Evolutionary conservation across 1,140 invertebrate species (phyloP), one percentile per base, ranked within the genome.

Genomic region (Drosophila persimilis): DNA sequence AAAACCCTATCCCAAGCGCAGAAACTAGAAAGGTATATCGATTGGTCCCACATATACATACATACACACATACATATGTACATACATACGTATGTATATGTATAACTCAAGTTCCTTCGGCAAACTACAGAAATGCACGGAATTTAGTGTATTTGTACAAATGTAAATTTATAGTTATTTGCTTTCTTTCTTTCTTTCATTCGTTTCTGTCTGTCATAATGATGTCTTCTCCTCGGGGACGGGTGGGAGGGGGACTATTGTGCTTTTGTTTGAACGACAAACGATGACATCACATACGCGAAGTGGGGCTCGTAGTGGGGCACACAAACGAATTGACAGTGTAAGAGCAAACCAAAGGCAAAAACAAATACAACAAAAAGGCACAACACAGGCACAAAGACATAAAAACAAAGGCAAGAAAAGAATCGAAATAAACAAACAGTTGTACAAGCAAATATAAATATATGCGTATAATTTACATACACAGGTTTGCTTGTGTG

Each of bases 341-440:
- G 59, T 52, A 52, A 5, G 15, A 9, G 13, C 7, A 58, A 52
- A 65, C 43, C 5, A 15, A 55, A 60, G 56, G 15, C 8, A 20
- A 54, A 64, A 41, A 67, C 45, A 17, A 48, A 56, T 17, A 26
- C 48, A 17, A 54, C 57, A 52, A 53, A 31, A 26, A 20, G 20
- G 20, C 20, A 20, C 20, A 20, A 67, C 44, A 26, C 59, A 67
- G 59, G 44, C 50, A 58, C 65, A 75, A 57, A 65, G 51, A 62
- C 71, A 80, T 65, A 83, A 77, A 81, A 77, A 77, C 70, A 83
- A 85, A 85, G 64, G 45, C 72, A 56, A 60, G 59, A 61, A 69
- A 65, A 59, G 81, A 85, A 73, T 66, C 67, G 31, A 80, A 70
- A 55, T 64, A 84, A 84, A 79, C 80, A 84, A 84, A 81, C 62